phyloP scores from a whole-genome alignment of 2,113 vertebrate genomes.

The Sylvilagus bachmani region DNA sequence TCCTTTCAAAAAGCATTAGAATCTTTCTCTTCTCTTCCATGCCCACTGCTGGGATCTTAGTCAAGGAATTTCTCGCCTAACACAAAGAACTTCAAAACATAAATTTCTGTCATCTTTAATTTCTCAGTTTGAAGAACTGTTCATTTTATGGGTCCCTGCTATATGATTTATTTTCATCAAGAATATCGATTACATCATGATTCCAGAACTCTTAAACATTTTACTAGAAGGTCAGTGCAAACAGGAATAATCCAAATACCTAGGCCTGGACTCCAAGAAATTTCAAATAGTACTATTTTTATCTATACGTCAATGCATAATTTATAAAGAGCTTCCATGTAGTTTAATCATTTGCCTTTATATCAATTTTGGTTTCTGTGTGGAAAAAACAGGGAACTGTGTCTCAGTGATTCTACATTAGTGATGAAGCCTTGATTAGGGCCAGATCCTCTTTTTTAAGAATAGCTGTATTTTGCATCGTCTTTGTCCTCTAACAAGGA shows the following conservation, averaged over 20 bases:
- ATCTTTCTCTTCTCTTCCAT: slow-evolving; percentile 12
- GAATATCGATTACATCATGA: neutral
- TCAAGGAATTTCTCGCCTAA: neutral
- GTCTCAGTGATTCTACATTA: neutral
- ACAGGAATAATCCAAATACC: neutral
- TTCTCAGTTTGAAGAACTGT: neutral
- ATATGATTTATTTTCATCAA: slow-evolving; percentile 13
- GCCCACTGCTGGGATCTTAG: neutral
- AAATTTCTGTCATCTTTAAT: neutral
- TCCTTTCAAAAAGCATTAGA: neutral
- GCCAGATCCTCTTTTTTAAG: neutral
- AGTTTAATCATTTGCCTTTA: slow-evolving; percentile 47
- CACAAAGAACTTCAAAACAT: neutral
- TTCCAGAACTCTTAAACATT: slow-evolving; percentile 7
- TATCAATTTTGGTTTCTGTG: neutral
- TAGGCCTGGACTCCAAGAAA: neutral
- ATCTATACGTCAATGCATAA: neutral
- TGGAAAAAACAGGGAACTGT: neutral
- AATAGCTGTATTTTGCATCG: neutral
- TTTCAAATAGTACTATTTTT: neutral
- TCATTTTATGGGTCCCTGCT: neutral
- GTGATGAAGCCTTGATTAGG: neutral
- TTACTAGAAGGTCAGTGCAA: slow-evolving; percentile 5
- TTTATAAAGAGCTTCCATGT: neutral
- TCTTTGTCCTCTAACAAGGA: slow-evolving; percentile 25